Conservation (phyloP, 2,888 invertebrate species). For the Odontocerum albicorne region DNA sequence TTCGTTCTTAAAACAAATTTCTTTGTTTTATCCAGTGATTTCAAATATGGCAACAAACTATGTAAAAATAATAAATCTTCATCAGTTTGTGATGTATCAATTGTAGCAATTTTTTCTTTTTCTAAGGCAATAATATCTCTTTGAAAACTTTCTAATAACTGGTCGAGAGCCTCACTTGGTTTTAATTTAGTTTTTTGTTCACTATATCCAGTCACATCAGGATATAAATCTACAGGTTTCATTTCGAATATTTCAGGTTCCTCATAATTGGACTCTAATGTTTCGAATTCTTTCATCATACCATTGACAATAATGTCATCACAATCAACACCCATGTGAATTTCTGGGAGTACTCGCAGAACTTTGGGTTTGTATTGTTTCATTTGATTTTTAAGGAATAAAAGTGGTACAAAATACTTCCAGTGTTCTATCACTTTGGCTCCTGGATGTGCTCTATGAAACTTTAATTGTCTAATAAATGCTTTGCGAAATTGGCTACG, state of each 20-base stretch:
- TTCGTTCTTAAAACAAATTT: constrained; percentile 25
- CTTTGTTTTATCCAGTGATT: constrained; percentile 16
- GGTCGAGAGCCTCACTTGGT: constrained; percentile 5
- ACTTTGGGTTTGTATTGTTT: constrained; percentile 1
- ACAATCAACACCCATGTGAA: background rate
- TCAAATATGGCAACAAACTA: constrained; percentile 25
- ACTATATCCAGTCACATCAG: background rate
- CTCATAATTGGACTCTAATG: constrained; percentile 1
- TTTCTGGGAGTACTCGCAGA: background rate
- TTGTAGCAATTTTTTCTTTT: constrained; percentile 17
- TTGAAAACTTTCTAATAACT: constrained; percentile 21
- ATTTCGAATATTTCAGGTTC: background rate
- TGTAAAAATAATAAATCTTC: constrained; percentile 29
- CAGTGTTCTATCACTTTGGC: constrained; percentile 6
- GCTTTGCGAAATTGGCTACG: constrained; percentile 16
- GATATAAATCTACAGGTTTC: background rate
- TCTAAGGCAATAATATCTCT: constrained; percentile 22
- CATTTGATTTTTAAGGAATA: constrained; percentile 17
- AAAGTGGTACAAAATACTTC: constrained; percentile 20
- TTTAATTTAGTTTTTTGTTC: constrained; percentile 1
- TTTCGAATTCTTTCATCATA: constrained; percentile 5
- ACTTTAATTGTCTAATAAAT: constrained; percentile 9
- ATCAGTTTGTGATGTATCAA: constrained; percentile 14
- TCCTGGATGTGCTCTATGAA: constrained; percentile 10
- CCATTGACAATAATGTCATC: constrained; percentile 2